Evolutionary conservation across 1,140 invertebrate species (phyloP), one percentile per base, ranked within the genome.

Genomic region (Leptinotarsa texana): DNA sequence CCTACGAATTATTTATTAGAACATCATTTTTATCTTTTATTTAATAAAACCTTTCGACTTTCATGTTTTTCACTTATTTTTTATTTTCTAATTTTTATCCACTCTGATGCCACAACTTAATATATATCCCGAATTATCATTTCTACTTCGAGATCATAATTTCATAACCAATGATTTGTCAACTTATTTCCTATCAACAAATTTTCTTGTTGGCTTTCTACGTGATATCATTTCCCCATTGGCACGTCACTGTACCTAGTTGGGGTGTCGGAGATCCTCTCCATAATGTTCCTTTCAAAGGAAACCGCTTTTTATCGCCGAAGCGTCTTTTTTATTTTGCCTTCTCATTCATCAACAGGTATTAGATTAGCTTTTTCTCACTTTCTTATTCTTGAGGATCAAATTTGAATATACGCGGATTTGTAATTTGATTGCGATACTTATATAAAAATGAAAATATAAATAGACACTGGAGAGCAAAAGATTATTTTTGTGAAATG

Each of bases 341-440:
- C 42, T 68, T 73, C 71, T 73, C 74, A 77, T 79, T 79, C 78
- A 79, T 79, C 78, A 79, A 79, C 78, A 79, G 78, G 78, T 79
- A 79, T 76, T 75, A 79, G 77, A 78, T 78, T 78, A 78, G 75
- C 77, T 75, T 76, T 76, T 76, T 74, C 69, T 57, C 67, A 75
- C 74, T 78, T 73, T 21, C 66, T 68, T 69, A 49, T 66, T 51
- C 63, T 18, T 47, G 13, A 69, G 49, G 75, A 65, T 73, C 18
- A 70, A 21, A 70, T 70, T 61, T 57, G 21, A 57, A 61, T 22
- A 22, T 18, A 48, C 69, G 22, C 22, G 33, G 62, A 73, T 42
- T 73, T 73, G 24, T 63, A 73, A 65, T 63, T 18, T 63, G 18
- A 73, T 73, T 47, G 47, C 21, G n/a, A 8, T 24, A n/a, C 33